Conservation (phyloP, 2,797 vertebrate species). For the Sebastes paucispinis region DNA sequence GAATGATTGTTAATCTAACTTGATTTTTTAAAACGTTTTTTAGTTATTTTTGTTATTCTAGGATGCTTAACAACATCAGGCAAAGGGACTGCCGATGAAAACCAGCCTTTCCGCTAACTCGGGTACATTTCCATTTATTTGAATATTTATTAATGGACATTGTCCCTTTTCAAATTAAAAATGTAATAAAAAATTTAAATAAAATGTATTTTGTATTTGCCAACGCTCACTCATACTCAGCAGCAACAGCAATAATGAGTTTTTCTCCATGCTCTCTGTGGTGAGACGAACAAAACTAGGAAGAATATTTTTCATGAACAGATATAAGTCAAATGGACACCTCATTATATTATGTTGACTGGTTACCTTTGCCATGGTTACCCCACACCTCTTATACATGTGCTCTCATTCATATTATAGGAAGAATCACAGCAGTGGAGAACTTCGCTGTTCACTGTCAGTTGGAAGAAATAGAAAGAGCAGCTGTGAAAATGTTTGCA, state of each 20-base stretch:
- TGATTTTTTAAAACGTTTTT: background rate
- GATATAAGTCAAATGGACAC: background rate
- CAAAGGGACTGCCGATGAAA: no score
- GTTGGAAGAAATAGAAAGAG: conserved; percentile 52
- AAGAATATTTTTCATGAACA: background rate
- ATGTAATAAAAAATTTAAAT: no score
- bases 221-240: background rate
- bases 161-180: no score
- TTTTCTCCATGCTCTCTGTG: background rate
- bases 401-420: background rate
- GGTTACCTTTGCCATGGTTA: background rate
- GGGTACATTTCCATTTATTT: no score
- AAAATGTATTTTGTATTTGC: background rate
- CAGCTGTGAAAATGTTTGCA: conserved; percentile 79
- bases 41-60: background rate
- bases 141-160: no score
- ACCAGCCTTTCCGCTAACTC: no score
- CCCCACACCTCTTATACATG: background rate
- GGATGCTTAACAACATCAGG: no score
- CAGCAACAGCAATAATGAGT: background rate
- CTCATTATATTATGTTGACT: background rate
- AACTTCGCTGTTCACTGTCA: conserved; percentile 9
- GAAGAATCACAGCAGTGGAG: background rate
- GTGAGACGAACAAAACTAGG: background rate
- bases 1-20: background rate